Evolutionary conservation across 2,113 vertebrate genomes (phyloP), one percentile per base, ranked within the genome.

Genomic region (Leucosticte australis): DNA sequence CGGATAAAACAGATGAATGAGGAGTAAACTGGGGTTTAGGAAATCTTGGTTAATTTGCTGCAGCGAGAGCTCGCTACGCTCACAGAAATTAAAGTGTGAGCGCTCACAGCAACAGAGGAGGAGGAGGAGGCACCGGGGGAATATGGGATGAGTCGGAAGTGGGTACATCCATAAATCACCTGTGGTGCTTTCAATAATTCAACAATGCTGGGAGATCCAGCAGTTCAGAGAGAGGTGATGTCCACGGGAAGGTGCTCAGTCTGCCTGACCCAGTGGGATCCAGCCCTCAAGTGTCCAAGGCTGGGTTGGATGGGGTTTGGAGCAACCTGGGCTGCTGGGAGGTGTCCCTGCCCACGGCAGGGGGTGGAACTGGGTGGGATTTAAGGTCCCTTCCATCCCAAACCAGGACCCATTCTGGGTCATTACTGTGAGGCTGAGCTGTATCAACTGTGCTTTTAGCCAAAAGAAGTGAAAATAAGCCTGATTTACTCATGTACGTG

Each of bases 401-500:
- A 74, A 59, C 10, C 3, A 5, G 33, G 39, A 31, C 21, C 26
- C 4, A 33, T 55, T 83, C 26, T 0, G 0, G 27, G 27, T 65
- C 13, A 1, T 59, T 20, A 4, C 31, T 23, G 77, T 37, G 50
- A 33, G 17, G 16, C 77, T 77, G 56, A 87, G 55, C 30, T 73
- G 30, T 3, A 35, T 20, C 12, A 30, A 7, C 23, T 52, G 39
- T 63, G 50, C 0, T 23, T 86, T 92, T 64, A 57, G 42, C 15
- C 64, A 46, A 42, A 39, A 83, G 17, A 84, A 62, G 49, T 22
- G 57, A n/a, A 82, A 85, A 68, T 13, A 22, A 86, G 31, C 15
- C 22, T 8, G 1, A 10, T 39, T 67, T 49, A 8, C 41, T 62
- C 35, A 3, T 4, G 46, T 5, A 7, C 3, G 0, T 21, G 26